Evolutionary conservation across 2,113 vertebrate species (phyloP).

Genomic region (Puffinus mauretanicus): DNA sequence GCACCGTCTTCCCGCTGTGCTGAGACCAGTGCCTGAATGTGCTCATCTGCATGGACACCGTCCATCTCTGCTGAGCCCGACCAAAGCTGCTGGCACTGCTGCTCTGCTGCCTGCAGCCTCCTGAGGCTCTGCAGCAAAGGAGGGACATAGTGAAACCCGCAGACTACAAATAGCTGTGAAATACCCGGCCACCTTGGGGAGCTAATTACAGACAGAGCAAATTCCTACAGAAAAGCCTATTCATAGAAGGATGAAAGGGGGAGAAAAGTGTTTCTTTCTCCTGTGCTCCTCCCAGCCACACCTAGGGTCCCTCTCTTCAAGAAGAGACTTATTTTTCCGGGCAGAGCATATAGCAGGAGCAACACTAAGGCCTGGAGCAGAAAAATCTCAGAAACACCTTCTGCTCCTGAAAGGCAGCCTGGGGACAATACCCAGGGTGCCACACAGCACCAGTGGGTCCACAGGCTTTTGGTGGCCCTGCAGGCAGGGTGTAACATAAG

Average conservation of each 20-base stretch:
- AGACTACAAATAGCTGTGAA: not conserved
- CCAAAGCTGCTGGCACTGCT: not conserved
- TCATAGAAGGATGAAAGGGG: not conserved
- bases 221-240: not conserved
- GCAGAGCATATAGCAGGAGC: not conserved
- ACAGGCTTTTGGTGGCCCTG: not conserved
- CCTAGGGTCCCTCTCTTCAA: not conserved
- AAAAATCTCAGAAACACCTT: not conserved
- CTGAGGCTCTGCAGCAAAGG: not conserved
- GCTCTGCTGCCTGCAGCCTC: not conserved
- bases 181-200: not conserved
- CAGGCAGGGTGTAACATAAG: not conserved
- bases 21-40: not conserved
- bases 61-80: not conserved
- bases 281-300: not conserved
- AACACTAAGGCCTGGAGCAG: not conserved
- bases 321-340: not conserved
- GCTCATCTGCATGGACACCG: not conserved
- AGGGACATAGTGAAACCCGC: rapidly evolving
- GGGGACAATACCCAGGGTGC: not conserved
- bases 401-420: not conserved
- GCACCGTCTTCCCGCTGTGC: not conserved
- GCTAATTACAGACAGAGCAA: not conserved
- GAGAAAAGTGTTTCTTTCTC: not conserved
- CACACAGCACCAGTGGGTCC: not conserved